Base-by-base conservation (phyloP, 2,113 vertebrate species). In the Sander lucioperca region DNA sequence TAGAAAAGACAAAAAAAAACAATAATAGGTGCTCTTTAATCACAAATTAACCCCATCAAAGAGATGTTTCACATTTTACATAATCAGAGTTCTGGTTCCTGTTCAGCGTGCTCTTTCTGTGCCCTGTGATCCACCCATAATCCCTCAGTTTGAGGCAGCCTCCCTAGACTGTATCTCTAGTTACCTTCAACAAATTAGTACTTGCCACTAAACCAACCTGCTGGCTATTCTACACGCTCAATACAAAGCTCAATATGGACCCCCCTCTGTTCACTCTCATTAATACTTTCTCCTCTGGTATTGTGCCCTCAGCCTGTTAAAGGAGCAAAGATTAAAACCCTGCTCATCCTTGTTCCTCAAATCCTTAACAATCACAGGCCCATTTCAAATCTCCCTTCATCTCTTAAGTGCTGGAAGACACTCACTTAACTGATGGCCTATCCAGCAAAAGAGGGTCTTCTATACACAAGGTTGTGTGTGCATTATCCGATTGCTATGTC, bases 281-380 rank as follows among this genome's bases (percentile, higher is more conserved):
- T 62, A 78, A 63, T 33, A 57, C 74, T 36, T 65, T 51, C 30
- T 74, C 27, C 53, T 33, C 48, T 23, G n/a, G 45, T 57, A 23
- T 68, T 67, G 27, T 74, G 67, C 77, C 53, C 77, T 69, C 56
- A 64, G 57, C 36, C 64, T 75, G 43, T 77, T 70, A 78, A 36
- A 75, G 47, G 63, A 68, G 54, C 27, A 82, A 76, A 65, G 62
- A 84, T 75, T 79, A 77, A 77, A 85, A 73, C 62, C 59, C 45
- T 51, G 70, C 23, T 86, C 71, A 57, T 51, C 27, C 63, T 30
- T 27, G 18, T 51, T 72, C 78, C 18, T 64, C 16, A 67, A 81
- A 73, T 63, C 74, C 48, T 65, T 18, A 71, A 69, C 73, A 73
- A 19, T 79, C 25, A 54, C 23, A 62, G 51, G n/a, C 62, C 51